Conservation (phyloP, 2,113 vertebrate species). For the Heterotilapia buettikoferi region DNA sequence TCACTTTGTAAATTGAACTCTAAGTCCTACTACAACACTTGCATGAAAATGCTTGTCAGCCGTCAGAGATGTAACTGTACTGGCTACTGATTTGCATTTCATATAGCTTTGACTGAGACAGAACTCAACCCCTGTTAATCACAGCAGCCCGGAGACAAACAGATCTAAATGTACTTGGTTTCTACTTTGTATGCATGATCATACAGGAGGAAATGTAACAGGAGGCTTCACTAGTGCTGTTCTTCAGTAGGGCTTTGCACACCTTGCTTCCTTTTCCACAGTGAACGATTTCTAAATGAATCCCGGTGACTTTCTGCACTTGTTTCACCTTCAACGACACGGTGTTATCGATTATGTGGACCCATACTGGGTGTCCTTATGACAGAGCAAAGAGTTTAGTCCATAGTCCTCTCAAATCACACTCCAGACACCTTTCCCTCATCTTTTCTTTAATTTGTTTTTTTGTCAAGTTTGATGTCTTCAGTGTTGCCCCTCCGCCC, state of each 20-base stretch:
- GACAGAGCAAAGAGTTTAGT: not conserved
- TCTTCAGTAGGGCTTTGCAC: not conserved
- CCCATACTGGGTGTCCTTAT: not conserved
- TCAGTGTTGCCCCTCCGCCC: not conserved
- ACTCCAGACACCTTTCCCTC: not conserved
- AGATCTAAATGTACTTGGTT: not conserved
- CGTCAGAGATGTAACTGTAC: not conserved
- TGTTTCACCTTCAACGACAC: conserved; percentile 20
- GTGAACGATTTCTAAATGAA: conserved; percentile 1
- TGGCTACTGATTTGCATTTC: conserved; percentile 4
- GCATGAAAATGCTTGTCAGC: not conserved
- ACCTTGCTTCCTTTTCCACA: not conserved
- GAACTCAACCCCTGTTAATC: conserved; percentile 17
- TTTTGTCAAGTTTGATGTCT: conserved; percentile 48
- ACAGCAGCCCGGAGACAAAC: not conserved
- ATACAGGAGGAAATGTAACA: not conserved
- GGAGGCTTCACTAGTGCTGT: not conserved
- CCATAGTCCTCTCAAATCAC: not conserved
- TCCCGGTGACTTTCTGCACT: not conserved
- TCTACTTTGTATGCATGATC: conserved; percentile 5
- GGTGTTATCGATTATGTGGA: conserved; percentile 12
- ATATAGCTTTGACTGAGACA: not conserved
- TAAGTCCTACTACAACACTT: not conserved
- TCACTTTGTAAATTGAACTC: not conserved
- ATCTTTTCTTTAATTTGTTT: conserved; percentile 17